phyloP scores from a whole-genome alignment of 2,797 vertebrate genomes.

The Oreochromis grahami region DNA sequence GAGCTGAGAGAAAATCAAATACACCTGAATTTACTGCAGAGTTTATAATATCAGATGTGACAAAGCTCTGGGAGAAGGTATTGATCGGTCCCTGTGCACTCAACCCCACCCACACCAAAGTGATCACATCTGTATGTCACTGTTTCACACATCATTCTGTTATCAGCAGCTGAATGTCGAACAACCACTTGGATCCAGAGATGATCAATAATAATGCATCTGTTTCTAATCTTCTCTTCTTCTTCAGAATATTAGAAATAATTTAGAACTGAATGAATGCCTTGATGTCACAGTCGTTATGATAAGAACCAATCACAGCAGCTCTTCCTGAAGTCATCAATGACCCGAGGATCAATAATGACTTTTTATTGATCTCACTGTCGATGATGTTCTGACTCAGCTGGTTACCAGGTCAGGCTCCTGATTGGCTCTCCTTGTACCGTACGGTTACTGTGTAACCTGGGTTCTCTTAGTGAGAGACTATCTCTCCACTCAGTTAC shows the following conservation, averaged over 20 bases:
- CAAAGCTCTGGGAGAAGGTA: not conserved
- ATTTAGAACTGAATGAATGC: not conserved
- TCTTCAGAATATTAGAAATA: not conserved
- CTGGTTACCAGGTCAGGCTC: too few species aligned
- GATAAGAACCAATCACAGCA: not conserved
- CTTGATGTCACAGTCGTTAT: not conserved
- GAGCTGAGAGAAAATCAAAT: not conserved
- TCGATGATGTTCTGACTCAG: too few species aligned
- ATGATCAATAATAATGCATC: not conserved
- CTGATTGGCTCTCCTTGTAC: too few species aligned
- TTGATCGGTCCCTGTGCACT: not conserved
- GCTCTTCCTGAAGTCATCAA: not conserved
- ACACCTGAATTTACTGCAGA: not conserved
- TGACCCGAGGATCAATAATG: not conserved
- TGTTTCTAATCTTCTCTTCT: not conserved
- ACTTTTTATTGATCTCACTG: too few species aligned
- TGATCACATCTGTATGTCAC: not conserved
- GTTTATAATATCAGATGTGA: not conserved
- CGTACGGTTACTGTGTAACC: too few species aligned
- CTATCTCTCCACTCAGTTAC: too few species aligned
- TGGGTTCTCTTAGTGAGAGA: too few species aligned
- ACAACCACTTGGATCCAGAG: not conserved
- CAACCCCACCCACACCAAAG: rapidly evolving
- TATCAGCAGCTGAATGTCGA: not conserved
- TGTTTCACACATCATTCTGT: not conserved